Evolutionary conservation across 2,113 vertebrate genomes (phyloP).

Genomic region (Mastomys coucha): DNA sequence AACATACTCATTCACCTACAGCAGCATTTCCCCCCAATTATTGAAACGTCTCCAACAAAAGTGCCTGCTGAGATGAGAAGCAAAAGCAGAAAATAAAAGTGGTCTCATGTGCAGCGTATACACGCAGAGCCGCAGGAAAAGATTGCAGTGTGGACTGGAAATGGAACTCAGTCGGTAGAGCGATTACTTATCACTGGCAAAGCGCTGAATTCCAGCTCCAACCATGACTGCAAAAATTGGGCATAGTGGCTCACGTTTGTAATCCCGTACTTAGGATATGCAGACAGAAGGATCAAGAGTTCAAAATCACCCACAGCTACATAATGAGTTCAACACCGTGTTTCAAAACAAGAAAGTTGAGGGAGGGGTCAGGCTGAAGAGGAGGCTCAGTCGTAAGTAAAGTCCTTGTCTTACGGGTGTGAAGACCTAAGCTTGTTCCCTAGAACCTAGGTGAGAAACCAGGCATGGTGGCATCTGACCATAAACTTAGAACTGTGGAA

Average conservation of each 20-base stretch:
- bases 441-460: background rate
- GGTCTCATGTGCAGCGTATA: no score
- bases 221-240: background rate
- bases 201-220: no score
- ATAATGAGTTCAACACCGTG: background rate
- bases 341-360: background rate
- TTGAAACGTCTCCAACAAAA: slow-evolving; percentile 8
- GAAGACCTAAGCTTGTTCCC: background rate
- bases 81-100: background rate
- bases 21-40: background rate
- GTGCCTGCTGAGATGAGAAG: background rate
- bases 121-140: background rate
- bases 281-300: background rate
- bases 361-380: background rate
- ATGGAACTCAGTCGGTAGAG: background rate
- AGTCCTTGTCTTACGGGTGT: background rate
- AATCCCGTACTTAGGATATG: background rate
- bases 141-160: background rate
- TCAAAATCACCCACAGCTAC: background rate
- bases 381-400: background rate
- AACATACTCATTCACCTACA: background rate
- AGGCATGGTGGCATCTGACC: background rate
- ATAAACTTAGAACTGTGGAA: no score
- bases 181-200: background rate
- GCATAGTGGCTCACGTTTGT: background rate